phyloP scores from a whole-genome alignment of 2,888 invertebrate genomes.

The Willowsia nigromaculata region DNA sequence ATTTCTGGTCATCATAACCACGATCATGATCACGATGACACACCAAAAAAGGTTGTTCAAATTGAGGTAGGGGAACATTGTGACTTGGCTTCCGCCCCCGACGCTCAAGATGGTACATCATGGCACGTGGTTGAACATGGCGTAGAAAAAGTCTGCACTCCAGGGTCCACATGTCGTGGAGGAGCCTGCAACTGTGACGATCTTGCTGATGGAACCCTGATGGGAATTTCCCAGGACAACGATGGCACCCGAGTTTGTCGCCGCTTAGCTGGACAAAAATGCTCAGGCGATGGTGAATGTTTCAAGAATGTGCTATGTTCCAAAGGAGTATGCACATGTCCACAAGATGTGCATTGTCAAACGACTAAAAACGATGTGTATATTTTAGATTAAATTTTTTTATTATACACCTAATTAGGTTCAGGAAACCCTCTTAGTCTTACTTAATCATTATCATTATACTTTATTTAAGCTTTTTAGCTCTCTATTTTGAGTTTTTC shows the following conservation, averaged over 20 bases:
- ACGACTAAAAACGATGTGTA: slow-evolving; percentile 43
- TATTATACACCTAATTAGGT: too few species aligned
- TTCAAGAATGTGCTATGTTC: slow-evolving; percentile 10
- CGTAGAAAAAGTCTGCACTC: slow-evolving; percentile 52
- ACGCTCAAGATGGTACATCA: slow-evolving; percentile 32
- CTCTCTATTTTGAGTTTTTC: too few species aligned
- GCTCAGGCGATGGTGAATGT: slow-evolving; percentile 45
- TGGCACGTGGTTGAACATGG: slow-evolving; percentile 65
- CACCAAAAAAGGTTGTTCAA: not conserved
- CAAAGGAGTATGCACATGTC: slow-evolving; percentile 34
- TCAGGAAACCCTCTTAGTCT: too few species aligned
- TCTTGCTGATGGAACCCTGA: slow-evolving; percentile 57
- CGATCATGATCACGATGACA: not conserved
- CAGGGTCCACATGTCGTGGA: slow-evolving; percentile 46
- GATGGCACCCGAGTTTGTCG: slow-evolving; percentile 42
- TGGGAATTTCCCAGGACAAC: slow-evolving; percentile 8
- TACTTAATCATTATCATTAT: too few species aligned
- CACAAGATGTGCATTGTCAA: slow-evolving; percentile 40
- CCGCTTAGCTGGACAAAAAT: slow-evolving; percentile 50
- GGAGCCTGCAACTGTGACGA: slow-evolving; percentile 70
- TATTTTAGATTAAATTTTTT: slow-evolving; percentile 47
- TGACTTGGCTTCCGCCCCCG: slow-evolving; percentile 45
- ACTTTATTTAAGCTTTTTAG: too few species aligned
- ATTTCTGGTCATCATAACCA: not conserved
- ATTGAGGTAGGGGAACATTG: slow-evolving; percentile 54